Conservation (phyloP, 2,113 vertebrate species). For the Sialia sialis region DNA sequence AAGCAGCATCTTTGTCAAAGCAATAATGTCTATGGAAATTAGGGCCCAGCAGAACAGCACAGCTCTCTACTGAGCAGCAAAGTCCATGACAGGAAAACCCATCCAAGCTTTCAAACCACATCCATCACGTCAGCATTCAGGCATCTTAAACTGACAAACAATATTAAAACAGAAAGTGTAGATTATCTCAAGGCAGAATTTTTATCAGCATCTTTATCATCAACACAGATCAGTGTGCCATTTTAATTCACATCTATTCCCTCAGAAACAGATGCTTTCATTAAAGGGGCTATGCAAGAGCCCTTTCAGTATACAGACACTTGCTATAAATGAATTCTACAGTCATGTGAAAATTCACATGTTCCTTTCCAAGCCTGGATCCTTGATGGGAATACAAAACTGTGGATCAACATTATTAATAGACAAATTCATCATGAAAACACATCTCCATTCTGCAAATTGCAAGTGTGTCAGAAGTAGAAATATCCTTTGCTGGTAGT, state of each 20-base stretch:
- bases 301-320: neutral
- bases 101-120: neutral
- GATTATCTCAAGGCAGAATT: slow-evolving; percentile 37
- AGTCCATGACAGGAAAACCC: neutral
- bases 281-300: neutral
- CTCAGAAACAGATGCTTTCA: neutral
- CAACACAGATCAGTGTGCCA: slow-evolving; percentile 18
- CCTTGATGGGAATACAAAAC: neutral
- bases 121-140: neutral
- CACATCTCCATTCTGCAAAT: neutral
- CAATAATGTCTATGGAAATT: slow-evolving; percentile 3
- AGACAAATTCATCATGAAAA: neutral
- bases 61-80: neutral
- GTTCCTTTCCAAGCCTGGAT: neutral
- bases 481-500: neutral
- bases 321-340: neutral
- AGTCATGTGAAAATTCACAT: neutral
- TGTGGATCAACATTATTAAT: neutral
- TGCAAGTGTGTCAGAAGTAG: neutral
- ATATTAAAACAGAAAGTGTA: slow-evolving; percentile 19
- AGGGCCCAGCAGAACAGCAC: neutral
- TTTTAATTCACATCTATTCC: slow-evolving; percentile 7
- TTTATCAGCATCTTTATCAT: slow-evolving; percentile 41
- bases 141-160: slow-evolving; percentile 47
- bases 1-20: slow-evolving; percentile 34